Conservation (phyloP, 2,888 invertebrate species). For the Tigriopus californicus region DNA sequence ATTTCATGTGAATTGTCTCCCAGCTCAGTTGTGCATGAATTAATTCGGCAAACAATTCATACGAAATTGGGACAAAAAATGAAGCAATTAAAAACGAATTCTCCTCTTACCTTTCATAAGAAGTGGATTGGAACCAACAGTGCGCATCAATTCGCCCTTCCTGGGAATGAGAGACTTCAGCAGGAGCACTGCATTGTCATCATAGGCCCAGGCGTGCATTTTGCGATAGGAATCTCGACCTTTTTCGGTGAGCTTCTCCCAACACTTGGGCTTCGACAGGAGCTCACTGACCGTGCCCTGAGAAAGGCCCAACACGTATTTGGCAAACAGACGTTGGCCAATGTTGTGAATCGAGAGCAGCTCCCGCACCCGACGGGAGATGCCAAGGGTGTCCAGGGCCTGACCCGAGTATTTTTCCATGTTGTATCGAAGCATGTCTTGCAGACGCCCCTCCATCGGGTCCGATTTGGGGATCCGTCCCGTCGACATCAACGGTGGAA, state of each 20-base stretch:
- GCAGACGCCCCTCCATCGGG: constrained; percentile 77
- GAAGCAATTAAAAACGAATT: too few relatives aligned
- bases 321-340: constrained; percentile 93
- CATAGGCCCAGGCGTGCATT: constrained; percentile 98
- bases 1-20: too few relatives aligned
- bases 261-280: constrained; percentile 94
- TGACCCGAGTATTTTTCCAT: constrained; percentile 90
- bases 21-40: too few relatives aligned
- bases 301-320: constrained; percentile 85
- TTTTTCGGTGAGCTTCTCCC: constrained; percentile 99
- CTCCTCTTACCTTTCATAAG: too few relatives aligned
- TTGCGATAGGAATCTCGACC: constrained; percentile 96
- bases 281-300: constrained; percentile 97
- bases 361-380: constrained; percentile 66
- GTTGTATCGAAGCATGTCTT: constrained; percentile 81
- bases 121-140: too few relatives aligned
- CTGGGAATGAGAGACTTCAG: constrained; percentile 94
- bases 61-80: too few relatives aligned
- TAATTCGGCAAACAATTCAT: too few relatives aligned
- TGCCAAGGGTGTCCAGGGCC: constrained; percentile 72
- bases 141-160: constrained; percentile 42
- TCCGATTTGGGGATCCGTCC: constrained; percentile 66
- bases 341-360: constrained; percentile 90
- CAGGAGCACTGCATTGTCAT: constrained; percentile 87
- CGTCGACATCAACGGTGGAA: background rate